Conservation (phyloP, 2,113 vertebrate genomes). For the Bolborhynchus lineola region DNA sequence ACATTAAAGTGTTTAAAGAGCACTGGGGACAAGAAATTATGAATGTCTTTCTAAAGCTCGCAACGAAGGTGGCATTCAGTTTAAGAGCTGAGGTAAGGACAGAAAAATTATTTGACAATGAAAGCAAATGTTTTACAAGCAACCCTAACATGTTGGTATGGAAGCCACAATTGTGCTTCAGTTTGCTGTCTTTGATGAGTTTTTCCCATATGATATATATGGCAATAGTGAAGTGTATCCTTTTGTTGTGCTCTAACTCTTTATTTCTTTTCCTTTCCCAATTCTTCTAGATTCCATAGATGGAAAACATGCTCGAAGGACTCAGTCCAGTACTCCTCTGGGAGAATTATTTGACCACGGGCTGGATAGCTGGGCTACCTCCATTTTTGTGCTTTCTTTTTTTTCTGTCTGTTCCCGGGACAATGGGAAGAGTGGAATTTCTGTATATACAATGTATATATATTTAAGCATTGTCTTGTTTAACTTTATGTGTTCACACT, state of each 20-base stretch:
- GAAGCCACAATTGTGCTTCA: background rate
- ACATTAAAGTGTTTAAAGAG: background rate
- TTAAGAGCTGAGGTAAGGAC: background rate
- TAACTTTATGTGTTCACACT: slow-evolving; percentile 74
- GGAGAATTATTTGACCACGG: slow-evolving; percentile 75
- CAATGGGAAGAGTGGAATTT: slow-evolving; percentile 42
- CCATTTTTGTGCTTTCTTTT: slow-evolving; percentile 70
- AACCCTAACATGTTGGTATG: background rate
- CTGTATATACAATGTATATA: slow-evolving; percentile 69
- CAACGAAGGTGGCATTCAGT: background rate
- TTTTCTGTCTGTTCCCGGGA: slow-evolving; percentile 68
- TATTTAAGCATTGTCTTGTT: slow-evolving; percentile 67
- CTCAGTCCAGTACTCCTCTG: slow-evolving; percentile 69
- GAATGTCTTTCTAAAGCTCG: background rate
- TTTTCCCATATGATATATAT: background rate
- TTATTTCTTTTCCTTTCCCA: background rate
- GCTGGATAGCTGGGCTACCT: slow-evolving; percentile 75
- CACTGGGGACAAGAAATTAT: background rate
- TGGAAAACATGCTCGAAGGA: slow-evolving; percentile 73
- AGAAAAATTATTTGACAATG: background rate
- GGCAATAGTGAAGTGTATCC: background rate
- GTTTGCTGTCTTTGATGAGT: background rate
- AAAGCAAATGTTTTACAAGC: background rate
- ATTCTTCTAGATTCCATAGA: slow-evolving; percentile 67
- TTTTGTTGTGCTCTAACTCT: background rate